phyloP scores from a whole-genome alignment of 2,888 invertebrate genomes.

The Melanostoma scalare region DNA sequence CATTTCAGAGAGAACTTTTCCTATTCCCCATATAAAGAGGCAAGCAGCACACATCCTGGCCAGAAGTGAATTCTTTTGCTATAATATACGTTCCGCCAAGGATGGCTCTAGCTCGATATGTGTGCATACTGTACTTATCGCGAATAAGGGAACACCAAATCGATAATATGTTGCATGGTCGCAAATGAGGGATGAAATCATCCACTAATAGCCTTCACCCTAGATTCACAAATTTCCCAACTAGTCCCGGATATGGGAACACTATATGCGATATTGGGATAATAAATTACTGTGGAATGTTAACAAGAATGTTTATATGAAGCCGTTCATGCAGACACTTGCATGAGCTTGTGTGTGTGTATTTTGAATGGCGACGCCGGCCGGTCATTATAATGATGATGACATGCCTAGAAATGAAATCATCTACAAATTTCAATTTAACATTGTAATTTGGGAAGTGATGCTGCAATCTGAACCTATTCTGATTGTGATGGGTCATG shows the following conservation, averaged over 20 bases:
- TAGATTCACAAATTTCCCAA: constrained; percentile 54
- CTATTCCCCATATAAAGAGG: not conserved
- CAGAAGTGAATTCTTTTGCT: constrained; percentile 52
- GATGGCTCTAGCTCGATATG: not conserved
- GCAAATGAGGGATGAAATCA: constrained; percentile 72
- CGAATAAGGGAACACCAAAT: constrained; percentile 54
- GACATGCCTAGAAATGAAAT: constrained; percentile 67
- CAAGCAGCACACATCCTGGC: constrained; percentile 55
- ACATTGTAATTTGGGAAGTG: constrained; percentile 70
- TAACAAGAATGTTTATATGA: constrained; percentile 52
- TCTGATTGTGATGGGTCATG: constrained; percentile 18
- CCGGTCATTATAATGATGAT: constrained; percentile 65
- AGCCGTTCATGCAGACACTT: constrained; percentile 30
- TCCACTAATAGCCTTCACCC: constrained; percentile 69
- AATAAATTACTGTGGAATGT: constrained; percentile 68
- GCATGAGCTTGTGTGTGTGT: constrained; percentile 23
- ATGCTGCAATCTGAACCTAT: constrained; percentile 65
- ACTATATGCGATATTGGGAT: constrained; percentile 64
- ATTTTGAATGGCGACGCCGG: not conserved
- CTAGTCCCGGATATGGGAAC: constrained; percentile 56
- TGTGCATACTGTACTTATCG: constrained; percentile 55
- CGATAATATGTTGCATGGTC: constrained; percentile 72
- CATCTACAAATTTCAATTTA: constrained; percentile 73
- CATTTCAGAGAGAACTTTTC: constrained; percentile 55
- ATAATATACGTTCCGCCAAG: constrained; percentile 27